phyloP scores from a whole-genome alignment of 2,797 vertebrate genomes.

The Falco berigora region DNA sequence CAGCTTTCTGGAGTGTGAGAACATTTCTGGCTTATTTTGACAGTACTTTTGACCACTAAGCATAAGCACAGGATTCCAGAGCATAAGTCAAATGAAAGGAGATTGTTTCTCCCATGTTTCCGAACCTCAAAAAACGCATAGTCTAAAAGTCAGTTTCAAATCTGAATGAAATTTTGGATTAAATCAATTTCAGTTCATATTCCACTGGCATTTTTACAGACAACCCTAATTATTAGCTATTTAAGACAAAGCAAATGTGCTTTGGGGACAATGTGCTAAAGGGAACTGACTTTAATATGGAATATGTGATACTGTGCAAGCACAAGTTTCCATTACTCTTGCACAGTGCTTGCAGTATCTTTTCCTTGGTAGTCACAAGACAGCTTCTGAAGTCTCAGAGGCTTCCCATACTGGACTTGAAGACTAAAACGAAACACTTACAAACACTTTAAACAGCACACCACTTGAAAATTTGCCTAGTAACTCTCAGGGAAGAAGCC shows the following conservation, averaged over 20 bases:
- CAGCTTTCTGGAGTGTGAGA: neutral
- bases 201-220: neutral
- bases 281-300: neutral
- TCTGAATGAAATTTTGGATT: neutral
- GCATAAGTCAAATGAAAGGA: neutral
- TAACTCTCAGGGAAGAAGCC: neutral
- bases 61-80: neutral
- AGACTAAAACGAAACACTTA: neutral
- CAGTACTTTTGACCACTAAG: neutral
- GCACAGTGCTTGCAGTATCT: neutral
- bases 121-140: neutral
- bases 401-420: neutral
- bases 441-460: neutral
- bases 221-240: neutral
- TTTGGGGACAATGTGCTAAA: neutral
- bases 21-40: neutral
- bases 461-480: neutral
- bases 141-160: neutral
- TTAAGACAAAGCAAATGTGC: neutral
- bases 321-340: neutral
- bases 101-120: neutral
- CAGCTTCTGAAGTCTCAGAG: neutral
- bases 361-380: neutral
- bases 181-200: neutral
- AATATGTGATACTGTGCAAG: neutral